Base-by-base conservation (phyloP, 2,113 vertebrate species). In the Salvelinus namaycush region DNA sequence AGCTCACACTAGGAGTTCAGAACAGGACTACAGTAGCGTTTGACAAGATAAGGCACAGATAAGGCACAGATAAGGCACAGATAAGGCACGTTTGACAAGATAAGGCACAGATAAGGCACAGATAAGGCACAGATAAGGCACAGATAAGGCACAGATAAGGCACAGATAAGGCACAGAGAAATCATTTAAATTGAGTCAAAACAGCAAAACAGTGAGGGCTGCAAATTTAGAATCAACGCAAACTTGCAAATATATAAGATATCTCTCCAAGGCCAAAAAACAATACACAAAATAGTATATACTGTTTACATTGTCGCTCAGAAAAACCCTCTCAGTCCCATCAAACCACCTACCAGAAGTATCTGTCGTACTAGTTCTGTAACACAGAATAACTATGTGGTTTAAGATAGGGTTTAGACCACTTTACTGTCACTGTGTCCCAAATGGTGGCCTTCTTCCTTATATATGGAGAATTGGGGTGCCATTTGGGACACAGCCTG, bases 401-500 rank as follows among this genome's bases (percentile, higher is more conserved):
- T 44, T 44, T 24, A 24, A 24, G 24, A 24, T 24, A 24, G 24
- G 24, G 24, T 24, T 24, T 24, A 24, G 65, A 31, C 65, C 65
- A 7, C 65, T 31, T 67, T 31, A 67, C 27, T 67, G 39, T 11
- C 2, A 0, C 9, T 11, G 39, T 44, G 9, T 9, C 39, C 39
- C 39, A 44, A 44, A 11, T 44, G 8, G 9, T 3, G 5, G 20
- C 54, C 29, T n/a, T 34, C 9, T 44, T 11, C 39, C 39, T 11
- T 44, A 44, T 44, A 44, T 44, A 11, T 27, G n/a, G 27, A 73
- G 62, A 22, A 59, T 64, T 13, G 39, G 39, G 54, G 60, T 0
- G 34, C 22, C 20, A n/a, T 73, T 44, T 27, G 13, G 60, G 66
- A 39, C 73, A 66, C 66, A 49, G 60, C 27, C 73, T 48, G 59